Evolutionary conservation across 53 echinoderm and acorn worm species (phyloP).

Genomic region (Henricia sp.): DNA sequence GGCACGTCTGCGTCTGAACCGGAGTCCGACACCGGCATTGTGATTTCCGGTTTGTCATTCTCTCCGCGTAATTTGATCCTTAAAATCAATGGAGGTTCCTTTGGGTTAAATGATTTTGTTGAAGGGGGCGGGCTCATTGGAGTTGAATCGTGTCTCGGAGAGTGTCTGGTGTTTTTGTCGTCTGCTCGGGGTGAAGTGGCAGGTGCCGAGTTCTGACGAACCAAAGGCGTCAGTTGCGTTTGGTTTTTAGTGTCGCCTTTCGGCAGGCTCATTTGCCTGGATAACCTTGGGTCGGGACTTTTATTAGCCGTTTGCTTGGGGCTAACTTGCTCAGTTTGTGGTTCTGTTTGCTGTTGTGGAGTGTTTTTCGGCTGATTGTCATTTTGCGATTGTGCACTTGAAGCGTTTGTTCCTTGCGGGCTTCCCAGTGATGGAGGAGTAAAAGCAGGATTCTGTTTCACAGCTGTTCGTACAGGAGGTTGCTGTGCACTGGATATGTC

Average conservation of each 20-base stretch:
- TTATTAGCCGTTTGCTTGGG: not conserved
- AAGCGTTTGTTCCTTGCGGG: not conserved
- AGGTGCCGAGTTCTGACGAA: slow-evolving; percentile 58
- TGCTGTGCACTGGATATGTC: no score
- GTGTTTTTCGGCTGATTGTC: no score
- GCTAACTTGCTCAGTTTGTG: not conserved
- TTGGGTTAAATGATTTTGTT: slow-evolving; percentile 25
- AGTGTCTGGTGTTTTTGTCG: slow-evolving; percentile 3
- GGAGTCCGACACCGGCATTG: slow-evolving; percentile 29
- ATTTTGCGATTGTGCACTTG: not conserved
- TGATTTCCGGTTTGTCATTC: slow-evolving; percentile 52
- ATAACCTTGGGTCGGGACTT: slow-evolving; percentile 69
- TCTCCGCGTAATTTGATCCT: slow-evolving; percentile 39
- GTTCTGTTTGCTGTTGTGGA: not conserved
- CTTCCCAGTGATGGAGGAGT: not conserved
- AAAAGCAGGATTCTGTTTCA: not conserved
- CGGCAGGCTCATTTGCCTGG: slow-evolving; percentile 61
- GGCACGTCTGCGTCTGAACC: slow-evolving; percentile 28
- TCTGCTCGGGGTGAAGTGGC: slow-evolving; percentile 32
- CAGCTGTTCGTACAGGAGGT: not conserved
- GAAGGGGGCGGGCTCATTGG: slow-evolving; percentile 26
- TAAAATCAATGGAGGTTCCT: slow-evolving; percentile 41
- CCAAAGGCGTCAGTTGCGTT: slow-evolving; percentile 4
- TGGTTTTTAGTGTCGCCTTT: slow-evolving; percentile 43
- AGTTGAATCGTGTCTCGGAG: slow-evolving; percentile 13